Conservation (phyloP, 2,888 invertebrate genomes). For the Dryocosmus kuriphilus region DNA sequence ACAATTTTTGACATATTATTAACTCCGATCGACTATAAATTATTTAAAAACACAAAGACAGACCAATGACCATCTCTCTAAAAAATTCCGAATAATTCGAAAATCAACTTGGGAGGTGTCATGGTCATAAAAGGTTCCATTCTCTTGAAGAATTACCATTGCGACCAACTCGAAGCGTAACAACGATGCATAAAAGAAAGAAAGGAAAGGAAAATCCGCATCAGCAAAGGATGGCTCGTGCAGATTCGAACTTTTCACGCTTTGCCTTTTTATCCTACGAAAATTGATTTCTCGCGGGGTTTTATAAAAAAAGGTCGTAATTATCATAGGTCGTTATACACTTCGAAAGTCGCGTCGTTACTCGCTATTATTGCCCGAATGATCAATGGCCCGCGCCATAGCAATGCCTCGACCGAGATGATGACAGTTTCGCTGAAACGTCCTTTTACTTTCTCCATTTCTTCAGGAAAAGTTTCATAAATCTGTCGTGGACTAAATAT, state of each 20-base stretch:
- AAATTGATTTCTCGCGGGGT: conserved; percentile 17
- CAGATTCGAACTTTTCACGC: conserved; percentile 19
- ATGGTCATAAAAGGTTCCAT: conserved; percentile 6
- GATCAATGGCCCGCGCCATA: neutral
- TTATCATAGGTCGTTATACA: neutral
- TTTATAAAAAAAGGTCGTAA: conserved; percentile 12
- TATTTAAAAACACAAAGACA: neutral
- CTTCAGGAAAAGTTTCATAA: conserved; percentile 11
- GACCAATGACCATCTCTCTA: neutral
- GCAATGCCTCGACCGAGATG: neutral
- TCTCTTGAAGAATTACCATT: neutral
- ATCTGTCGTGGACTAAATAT: conserved; percentile 7
- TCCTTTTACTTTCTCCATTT: conserved; percentile 11
- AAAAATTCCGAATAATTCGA: neutral
- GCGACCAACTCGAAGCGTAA: conserved; percentile 13
- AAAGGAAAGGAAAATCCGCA: neutral
- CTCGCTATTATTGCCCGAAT: neutral
- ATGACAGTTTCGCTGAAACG: conserved; percentile 9
- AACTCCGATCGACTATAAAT: neutral
- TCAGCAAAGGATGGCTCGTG: conserved; percentile 15
- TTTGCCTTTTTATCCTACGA: neutral
- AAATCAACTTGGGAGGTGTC: conserved; percentile 28
- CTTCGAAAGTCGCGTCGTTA: neutral
- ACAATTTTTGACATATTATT: too few species aligned
- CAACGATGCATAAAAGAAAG: neutral